A percentile compares a stretch with the other conserved stretches of the same genome.
These are phyloP conservation scores for Peromyscus leucopus DNA, from an alignment of 2,113 vertebrate genomes.

Conservation along the genomic window DNA sequence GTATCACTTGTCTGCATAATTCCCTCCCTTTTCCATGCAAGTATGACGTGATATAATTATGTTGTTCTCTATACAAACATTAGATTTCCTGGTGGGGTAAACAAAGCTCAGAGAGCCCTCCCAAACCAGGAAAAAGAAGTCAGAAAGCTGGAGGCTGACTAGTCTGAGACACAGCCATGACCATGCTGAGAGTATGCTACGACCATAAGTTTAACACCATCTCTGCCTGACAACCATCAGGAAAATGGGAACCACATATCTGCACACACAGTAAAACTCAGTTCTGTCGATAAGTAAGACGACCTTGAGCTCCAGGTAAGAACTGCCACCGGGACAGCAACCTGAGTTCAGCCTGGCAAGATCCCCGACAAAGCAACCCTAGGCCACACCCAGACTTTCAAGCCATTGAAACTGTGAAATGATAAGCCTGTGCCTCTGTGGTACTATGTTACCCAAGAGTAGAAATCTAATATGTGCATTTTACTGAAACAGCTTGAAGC, in stretches of 20 bases:
- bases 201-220: background rate
- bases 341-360: background rate
- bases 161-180: background rate
- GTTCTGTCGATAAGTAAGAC: background rate
- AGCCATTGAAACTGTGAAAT: background rate
- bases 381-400: background rate
- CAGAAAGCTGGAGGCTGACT: background rate
- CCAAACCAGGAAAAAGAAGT: background rate
- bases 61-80: background rate
- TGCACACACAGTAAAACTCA: background rate
- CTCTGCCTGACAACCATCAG: background rate
- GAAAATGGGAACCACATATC: background rate
- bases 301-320: background rate
- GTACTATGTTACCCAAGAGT: background rate
- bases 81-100: background rate
- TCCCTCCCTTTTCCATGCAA: background rate
- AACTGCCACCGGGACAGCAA: background rate
- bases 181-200: background rate
- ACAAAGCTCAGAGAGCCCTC: background rate
- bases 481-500: constrained; percentile 33
- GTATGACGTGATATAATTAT: background rate
- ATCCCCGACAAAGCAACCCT: background rate
- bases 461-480: constrained; percentile 20
- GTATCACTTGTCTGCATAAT: background rate
- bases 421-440: background rate